Evolutionary conservation across 2,888 invertebrate species (phyloP).

Genomic region (Brachyptera putata): DNA sequence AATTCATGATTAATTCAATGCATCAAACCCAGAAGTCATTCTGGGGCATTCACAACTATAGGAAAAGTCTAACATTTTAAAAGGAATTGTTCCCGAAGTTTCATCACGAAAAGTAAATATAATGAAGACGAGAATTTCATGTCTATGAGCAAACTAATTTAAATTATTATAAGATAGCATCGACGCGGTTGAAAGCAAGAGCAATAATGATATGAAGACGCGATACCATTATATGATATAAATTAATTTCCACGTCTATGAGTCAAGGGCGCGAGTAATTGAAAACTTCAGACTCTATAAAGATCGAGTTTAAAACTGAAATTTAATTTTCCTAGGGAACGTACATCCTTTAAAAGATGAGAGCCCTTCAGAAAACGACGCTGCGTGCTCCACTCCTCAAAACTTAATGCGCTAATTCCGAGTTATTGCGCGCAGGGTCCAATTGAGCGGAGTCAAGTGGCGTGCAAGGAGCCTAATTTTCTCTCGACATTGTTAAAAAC

Average conservation of each 20-base stretch:
- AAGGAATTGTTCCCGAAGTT: neutral
- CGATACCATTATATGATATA: neutral
- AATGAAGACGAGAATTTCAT: neutral
- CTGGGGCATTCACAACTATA: neutral
- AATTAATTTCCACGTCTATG: neutral
- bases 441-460: neutral
- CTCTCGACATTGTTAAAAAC: no score
- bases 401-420: slow-evolving; percentile 15
- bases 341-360: neutral
- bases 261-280: neutral
- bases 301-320: slow-evolving; percentile 7
- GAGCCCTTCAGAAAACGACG: neutral
- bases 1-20: neutral
- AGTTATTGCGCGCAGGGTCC: slow-evolving; percentile 6
- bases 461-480: no score
- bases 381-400: neutral
- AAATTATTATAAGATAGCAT: neutral
- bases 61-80: neutral
- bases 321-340: slow-evolving; percentile 2
- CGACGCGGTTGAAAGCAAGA: no score
- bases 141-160: neutral
- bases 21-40: neutral
- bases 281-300: slow-evolving; percentile 9
- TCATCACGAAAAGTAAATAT: neutral
- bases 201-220: no score